Evolutionary conservation across 2,113 vertebrate species (phyloP).

Genomic region (Siniperca chuatsi): DNA sequence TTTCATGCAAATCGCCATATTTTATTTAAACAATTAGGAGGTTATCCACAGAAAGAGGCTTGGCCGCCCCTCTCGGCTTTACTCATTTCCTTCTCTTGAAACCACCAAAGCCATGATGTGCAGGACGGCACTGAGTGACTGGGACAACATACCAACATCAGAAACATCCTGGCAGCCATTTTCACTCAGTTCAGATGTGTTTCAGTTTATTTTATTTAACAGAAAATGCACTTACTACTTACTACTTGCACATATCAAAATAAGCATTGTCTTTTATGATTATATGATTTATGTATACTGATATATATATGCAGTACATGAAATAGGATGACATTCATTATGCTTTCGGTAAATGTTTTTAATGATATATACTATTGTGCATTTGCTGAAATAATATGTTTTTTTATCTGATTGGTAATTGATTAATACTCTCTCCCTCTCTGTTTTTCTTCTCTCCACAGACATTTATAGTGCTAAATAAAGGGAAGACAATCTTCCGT

Average conservation of each 20-base stretch:
- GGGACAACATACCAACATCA: conserved; percentile 47
- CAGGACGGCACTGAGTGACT: conserved; percentile 41
- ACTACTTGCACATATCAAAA: too few species aligned
- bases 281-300: neutral
- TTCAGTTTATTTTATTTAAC: neutral
- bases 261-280: neutral
- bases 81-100: conserved; percentile 54
- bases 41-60: conserved; percentile 72
- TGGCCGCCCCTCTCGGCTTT: conserved; percentile 16
- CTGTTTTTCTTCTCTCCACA: conserved; percentile 85
- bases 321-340: neutral
- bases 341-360: neutral
- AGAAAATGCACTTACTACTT: too few species aligned
- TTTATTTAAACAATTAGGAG: conserved; percentile 86
- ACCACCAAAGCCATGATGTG: conserved; percentile 33
- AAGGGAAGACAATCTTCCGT: conserved; percentile 99
- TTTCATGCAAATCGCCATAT: conserved; percentile 81
- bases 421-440: conserved; percentile 30
- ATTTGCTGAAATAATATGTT: neutral
- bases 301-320: neutral
- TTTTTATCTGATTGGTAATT: conserved; percentile 21
- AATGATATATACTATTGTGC: neutral
- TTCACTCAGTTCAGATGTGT: conserved; percentile 13
- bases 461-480: conserved; percentile 99
- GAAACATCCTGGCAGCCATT: conserved; percentile 51